phyloP scores from a whole-genome alignment of 2,797 vertebrate genomes.

The Oryzias sinensis region DNA sequence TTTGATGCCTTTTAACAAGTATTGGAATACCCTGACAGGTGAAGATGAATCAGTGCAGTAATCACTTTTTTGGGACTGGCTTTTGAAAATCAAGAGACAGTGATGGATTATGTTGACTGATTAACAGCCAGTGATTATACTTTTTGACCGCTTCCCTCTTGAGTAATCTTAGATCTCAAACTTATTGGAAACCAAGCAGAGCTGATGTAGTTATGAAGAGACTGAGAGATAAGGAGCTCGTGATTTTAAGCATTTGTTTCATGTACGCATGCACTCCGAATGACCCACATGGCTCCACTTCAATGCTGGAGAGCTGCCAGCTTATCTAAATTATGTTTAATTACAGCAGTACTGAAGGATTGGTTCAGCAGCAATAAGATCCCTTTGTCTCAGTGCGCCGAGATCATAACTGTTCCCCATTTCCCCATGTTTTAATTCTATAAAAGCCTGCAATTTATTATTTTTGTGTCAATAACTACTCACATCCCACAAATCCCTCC shows the following conservation, averaged over 20 bases:
- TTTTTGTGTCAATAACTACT: constrained; percentile 2
- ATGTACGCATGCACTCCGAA: constrained; percentile 40
- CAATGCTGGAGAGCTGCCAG: constrained; percentile 15
- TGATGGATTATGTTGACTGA: constrained; percentile 52
- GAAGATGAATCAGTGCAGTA: constrained; percentile 24
- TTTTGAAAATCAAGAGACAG: constrained; percentile 14
- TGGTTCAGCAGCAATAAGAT: constrained; percentile 23
- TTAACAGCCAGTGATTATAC: constrained; percentile 47
- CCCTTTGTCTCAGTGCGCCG: constrained; percentile 17
- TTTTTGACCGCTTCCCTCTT: constrained; percentile 37
- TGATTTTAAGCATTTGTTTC: constrained; percentile 27
- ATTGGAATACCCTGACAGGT: constrained; percentile 41
- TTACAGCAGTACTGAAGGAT: constrained; percentile 31
- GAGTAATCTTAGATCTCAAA: constrained; percentile 49
- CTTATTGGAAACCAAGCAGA: constrained; percentile 16
- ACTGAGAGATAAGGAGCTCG: constrained; percentile 6
- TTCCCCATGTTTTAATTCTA: constrained; percentile 7
- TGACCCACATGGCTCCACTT: constrained; percentile 29
- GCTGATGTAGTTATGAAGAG: constrained; percentile 27
- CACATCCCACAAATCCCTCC: constrained; percentile 1
- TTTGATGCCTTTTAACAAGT: constrained; percentile 51
- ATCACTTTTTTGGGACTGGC: constrained; percentile 8
- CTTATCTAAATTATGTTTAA: constrained; percentile 35
- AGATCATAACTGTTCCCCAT: constrained; percentile 2
- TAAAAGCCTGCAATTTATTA: background rate